Evolutionary conservation across 2,888 invertebrate genomes (phyloP).

Genomic region (Helobdella robusta): DNA sequence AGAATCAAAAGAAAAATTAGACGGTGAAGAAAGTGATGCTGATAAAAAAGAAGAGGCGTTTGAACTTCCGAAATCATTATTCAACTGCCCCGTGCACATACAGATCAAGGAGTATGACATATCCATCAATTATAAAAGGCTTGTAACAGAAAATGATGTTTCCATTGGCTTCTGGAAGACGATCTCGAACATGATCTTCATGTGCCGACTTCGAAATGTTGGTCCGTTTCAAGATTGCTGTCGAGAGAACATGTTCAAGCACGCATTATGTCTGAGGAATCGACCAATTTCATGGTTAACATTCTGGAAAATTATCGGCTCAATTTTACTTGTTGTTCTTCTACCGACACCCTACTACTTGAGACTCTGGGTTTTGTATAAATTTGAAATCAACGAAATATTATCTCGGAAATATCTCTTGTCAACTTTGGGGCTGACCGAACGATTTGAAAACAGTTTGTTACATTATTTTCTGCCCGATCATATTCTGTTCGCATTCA

Average conservation of each 20-base stretch:
- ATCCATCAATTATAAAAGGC: slow-evolving; percentile 33
- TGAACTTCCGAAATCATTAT: slow-evolving; percentile 8
- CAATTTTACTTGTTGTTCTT: slow-evolving; percentile 38
- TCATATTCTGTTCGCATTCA: slow-evolving; percentile 41
- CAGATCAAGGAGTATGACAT: slow-evolving; percentile 33
- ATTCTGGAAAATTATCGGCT: slow-evolving; percentile 37
- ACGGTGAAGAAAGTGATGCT: neutral
- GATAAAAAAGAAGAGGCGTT: too few relatives aligned
- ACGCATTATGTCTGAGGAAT: slow-evolving; percentile 7
- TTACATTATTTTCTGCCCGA: slow-evolving; percentile 43
- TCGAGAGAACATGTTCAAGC: slow-evolving; percentile 26
- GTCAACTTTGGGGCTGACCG: slow-evolving; percentile 33
- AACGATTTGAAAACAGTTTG: slow-evolving; percentile 39
- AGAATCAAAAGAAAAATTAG: slow-evolving; percentile 3
- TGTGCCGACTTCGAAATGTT: slow-evolving; percentile 42
- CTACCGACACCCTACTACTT: slow-evolving; percentile 44
- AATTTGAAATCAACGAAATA: slow-evolving; percentile 43
- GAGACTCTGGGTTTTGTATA: slow-evolving; percentile 42
- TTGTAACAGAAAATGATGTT: slow-evolving; percentile 35
- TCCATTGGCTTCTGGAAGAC: slow-evolving; percentile 33
- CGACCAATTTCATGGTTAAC: slow-evolving; percentile 29
- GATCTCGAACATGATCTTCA: slow-evolving; percentile 33
- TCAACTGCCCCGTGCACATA: slow-evolving; percentile 26
- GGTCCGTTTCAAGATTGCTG: slow-evolving; percentile 45
- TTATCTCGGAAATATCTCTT: slow-evolving; percentile 34